Conservation (phyloP, 2,888 invertebrate species). For the Cynaeus angustus region DNA sequence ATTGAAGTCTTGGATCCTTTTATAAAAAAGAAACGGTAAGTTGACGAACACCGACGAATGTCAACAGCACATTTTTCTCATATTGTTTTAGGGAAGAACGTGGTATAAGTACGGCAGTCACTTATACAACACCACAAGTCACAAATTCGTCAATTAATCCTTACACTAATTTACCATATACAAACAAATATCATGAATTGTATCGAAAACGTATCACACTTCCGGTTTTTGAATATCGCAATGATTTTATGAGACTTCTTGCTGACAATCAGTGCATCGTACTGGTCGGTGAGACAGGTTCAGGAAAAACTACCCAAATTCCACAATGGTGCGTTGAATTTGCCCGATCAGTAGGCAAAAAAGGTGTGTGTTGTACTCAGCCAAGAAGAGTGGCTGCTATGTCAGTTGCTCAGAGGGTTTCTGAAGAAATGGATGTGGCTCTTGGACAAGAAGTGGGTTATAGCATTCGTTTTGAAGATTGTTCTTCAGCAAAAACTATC, state of each 20-base stretch:
- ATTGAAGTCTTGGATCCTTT: slow-evolving; percentile 92
- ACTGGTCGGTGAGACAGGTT: slow-evolving; percentile 99
- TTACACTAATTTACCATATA: slow-evolving; percentile 88
- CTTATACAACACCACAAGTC: slow-evolving; percentile 66
- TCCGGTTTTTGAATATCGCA: slow-evolving; percentile 98
- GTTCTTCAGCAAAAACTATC: slow-evolving; percentile 94
- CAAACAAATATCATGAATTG: slow-evolving; percentile 91
- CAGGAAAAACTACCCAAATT: slow-evolving; percentile 99
- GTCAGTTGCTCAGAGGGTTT: slow-evolving; percentile 99
- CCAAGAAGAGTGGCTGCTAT: slow-evolving; percentile 98
- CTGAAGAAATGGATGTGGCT: slow-evolving; percentile 99
- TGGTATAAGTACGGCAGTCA: slow-evolving; percentile 67
- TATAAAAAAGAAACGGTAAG: slow-evolving; percentile 84
- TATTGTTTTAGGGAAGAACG: slow-evolving; percentile 75
- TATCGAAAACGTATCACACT: slow-evolving; percentile 91
- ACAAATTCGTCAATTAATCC: slow-evolving; percentile 79
- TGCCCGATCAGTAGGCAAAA: slow-evolving; percentile 78
- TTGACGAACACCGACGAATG: slow-evolving; percentile 51
- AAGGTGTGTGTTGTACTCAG: slow-evolving; percentile 96
- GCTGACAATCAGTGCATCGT: slow-evolving; percentile 95
- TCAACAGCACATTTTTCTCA: slow-evolving; percentile 7
- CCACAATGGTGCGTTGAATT: slow-evolving; percentile 96
- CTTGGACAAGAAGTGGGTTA: slow-evolving; percentile 95
- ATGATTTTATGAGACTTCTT: slow-evolving; percentile 96
- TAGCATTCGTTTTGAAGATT: slow-evolving; percentile 99